Evolutionary conservation across 1,140 invertebrate genomes (phyloP).

Genomic region (Leptinotarsa lineolata): DNA sequence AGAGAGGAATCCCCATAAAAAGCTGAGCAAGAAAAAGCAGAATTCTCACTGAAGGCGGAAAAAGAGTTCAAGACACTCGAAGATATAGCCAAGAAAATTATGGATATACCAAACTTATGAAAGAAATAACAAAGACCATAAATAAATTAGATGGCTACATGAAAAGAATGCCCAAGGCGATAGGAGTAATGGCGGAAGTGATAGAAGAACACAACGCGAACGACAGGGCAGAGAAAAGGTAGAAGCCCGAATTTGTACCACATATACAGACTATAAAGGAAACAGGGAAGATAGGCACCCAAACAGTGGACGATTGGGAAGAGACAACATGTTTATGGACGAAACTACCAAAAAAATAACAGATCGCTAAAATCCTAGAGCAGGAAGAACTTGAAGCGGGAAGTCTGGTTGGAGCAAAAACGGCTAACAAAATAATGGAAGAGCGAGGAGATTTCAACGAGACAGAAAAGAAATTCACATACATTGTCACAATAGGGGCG

Average conservation of each 20-base stretch:
- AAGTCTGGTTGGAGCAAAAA: too few relatives aligned
- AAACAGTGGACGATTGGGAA: not conserved
- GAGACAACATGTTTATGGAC: not conserved
- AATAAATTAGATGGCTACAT: not conserved
- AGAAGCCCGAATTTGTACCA: not conserved
- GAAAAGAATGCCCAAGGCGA: not conserved
- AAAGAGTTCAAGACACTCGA: too few relatives aligned
- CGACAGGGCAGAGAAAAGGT: not conserved
- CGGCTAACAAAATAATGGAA: too few relatives aligned
- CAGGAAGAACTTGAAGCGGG: not conserved
- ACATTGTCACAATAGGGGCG: too few relatives aligned
- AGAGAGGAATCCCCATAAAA: too few relatives aligned
- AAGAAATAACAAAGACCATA: not conserved
- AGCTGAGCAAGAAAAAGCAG: too few relatives aligned
- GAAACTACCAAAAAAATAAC: not conserved
- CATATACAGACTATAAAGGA: not conserved
- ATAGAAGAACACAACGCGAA: not conserved
- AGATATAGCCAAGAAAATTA: too few relatives aligned
- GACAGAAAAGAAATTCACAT: too few relatives aligned
- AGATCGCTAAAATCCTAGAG: not conserved
- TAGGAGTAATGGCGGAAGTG: constrained; percentile 1
- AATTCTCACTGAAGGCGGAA: not conserved
- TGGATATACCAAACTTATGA: not conserved
- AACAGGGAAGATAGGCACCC: not conserved
- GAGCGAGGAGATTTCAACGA: too few relatives aligned